Percentiles rank a stretch among this genome's conserved stretches.
phyloP scores from a whole-genome alignment of 2,888 invertebrate species.

The Mylabris sibirica region DNA sequence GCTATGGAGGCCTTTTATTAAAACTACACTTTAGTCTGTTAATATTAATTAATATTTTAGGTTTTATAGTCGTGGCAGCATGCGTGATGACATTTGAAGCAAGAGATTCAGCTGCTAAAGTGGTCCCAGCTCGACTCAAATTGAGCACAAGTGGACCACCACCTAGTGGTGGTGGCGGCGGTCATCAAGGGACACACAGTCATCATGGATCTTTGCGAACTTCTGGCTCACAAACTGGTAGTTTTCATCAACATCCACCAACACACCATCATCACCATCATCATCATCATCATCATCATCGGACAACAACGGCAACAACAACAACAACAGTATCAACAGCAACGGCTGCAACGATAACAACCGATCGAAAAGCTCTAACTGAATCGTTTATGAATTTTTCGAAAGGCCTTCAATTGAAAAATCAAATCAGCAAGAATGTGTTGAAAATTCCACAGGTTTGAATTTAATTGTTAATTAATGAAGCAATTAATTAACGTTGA shows the following conservation, averaged over 20 bases:
- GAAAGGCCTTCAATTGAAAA: conserved; percentile 58
- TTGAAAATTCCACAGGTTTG: conserved; percentile 54
- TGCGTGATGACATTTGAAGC: conserved; percentile 99
- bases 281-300: conserved; percentile 17
- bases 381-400: conserved; percentile 65
- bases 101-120: conserved; percentile 91
- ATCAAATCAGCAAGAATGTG: conserved; percentile 47
- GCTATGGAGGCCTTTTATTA: conserved; percentile 64
- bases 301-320: not conserved
- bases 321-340: not conserved
- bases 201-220: conserved; percentile 55
- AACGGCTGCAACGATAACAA: conserved; percentile 13
- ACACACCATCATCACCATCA: conserved; percentile 37
- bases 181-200: conserved; percentile 32
- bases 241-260: conserved; percentile 35
- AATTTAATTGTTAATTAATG: not conserved
- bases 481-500: not conserved
- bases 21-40: not conserved
- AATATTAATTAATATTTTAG: conserved; percentile 58
- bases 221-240: conserved; percentile 55
- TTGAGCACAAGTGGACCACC: conserved; percentile 52
- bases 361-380: conserved; percentile 58
- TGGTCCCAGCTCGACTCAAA: conserved; percentile 80
- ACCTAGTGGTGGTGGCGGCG: no score
- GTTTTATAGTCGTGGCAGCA: conserved; percentile 95